Evolutionary conservation across 1,140 invertebrate genomes (phyloP).

Genomic region (Caenorhabditis inopinata): DNA sequence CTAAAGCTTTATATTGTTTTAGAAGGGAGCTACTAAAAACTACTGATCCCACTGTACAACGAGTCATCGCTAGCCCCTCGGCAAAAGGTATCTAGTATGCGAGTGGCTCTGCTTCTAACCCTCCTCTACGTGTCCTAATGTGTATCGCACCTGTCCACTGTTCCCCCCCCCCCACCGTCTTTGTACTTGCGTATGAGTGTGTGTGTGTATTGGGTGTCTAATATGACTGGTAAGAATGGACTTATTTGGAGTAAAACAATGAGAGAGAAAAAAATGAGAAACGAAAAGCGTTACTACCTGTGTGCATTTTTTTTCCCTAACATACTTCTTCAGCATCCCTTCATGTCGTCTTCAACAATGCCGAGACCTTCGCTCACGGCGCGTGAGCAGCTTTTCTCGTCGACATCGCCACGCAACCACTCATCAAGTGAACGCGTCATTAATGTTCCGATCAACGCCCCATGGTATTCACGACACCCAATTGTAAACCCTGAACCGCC

Average conservation of each 20-base stretch:
- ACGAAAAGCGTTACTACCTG: not conserved
- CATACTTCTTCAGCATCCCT: constrained; percentile 19
- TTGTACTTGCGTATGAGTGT: not conserved
- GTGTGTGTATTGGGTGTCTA: not conserved
- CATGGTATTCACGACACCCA: constrained; percentile 29
- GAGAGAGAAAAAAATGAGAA: not conserved
- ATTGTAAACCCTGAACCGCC: not conserved
- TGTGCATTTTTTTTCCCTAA: not conserved
- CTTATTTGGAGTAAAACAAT: not conserved
- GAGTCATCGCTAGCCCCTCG: not conserved
- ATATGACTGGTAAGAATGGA: not conserved
- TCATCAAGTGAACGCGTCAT: constrained; percentile 10
- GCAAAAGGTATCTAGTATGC: constrained; percentile 9
- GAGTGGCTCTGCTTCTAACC: not conserved
- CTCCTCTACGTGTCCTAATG: not conserved
- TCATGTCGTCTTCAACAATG: not conserved
- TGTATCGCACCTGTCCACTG: not conserved
- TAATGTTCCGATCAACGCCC: constrained; percentile 39
- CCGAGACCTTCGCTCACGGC: not conserved
- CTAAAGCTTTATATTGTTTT: not conserved
- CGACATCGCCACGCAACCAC: not conserved
- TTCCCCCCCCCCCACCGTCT: no score
- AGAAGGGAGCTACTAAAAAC: constrained; percentile 22
- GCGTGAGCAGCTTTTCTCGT: not conserved
- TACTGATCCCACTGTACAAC: not conserved